Evolutionary conservation across 2,113 vertebrate genomes (phyloP), one percentile per base, ranked within the genome.

Genomic region (Peromyscus maniculatus): DNA sequence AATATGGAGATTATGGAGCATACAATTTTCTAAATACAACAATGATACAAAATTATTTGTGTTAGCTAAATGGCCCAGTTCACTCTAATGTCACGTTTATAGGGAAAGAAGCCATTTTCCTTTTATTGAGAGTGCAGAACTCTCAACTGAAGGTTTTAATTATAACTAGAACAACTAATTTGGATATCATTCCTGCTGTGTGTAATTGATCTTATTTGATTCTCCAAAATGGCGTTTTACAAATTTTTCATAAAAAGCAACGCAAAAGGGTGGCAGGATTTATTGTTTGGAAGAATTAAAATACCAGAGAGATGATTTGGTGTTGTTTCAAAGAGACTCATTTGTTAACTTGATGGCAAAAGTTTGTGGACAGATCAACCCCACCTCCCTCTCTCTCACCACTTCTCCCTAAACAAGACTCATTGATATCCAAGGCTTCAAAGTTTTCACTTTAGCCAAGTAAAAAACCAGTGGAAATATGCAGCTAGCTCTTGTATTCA

Each of bases 21-120:
- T 92, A 91, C 15, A 91, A 64, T 88, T 87, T 90, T 36, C 74
- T 94, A 92, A 78, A 95, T 84, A 94, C 93, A 97, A 95, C 84
- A 95, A 75, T 92, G 82, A 97, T 89, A 80, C 67, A 97, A 86
- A 93, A 91, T 75, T 93, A 72, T 98, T 97, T 87, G 86, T 69
- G 91, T 95, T 87, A 89, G 67, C 67, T 88, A 79, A 57, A 83
- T 95, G 91, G 82, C 21, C 95, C 78, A 94, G 75, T 95, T 96
- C 87, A 69, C 64, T 87, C 49, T 95, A 80, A 77, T 64, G 57
- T 74, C 49, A 66, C 31, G 89, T 95, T 59, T 91, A 6, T 82
- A 59, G 83, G 87, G 66, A 71, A 93, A 92, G 57, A 84, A 33
- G 33, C 55, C 91, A 28, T 86, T 93, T 97, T 89, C 82, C 33